Base-by-base conservation (phyloP, 2,113 vertebrate genomes). In the Notarius lentiginosus region DNA sequence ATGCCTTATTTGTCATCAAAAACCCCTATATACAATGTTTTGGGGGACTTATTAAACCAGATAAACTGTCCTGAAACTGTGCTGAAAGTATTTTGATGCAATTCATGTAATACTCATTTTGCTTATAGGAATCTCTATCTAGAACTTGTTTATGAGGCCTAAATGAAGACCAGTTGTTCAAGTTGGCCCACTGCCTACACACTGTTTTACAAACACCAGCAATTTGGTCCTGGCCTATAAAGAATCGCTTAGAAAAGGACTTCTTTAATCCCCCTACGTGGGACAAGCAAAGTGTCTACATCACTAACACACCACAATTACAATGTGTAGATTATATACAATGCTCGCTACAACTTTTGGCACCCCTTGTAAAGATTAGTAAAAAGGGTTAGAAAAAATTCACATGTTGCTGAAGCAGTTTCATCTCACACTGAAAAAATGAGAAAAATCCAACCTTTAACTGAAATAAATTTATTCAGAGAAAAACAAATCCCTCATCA, bases 291-390 rank as follows among this genome's bases (percentile, higher is more conserved):
- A 91, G 92, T 92, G 91, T 94, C 92, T 93, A 94, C 92, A 94
- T 94, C 92, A 93, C 94, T 94, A 94, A 92, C 83, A 90, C 88
- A 91, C 93, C 94, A 93, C 92, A 95, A 94, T 95, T 94, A 95
- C 34, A 73, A 22, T 5, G 91, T 93, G 83, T 89, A 86, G 94
- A 93, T 92, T 94, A 94, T 93, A 93, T 93, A 41, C 41, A 41
- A 41, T 41, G 41, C 41, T 41, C 2, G 4, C 41, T 3, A 41
- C 41, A 41, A 41, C 41, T 41, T 41, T 41, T 41, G 41, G 41
- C 41, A 41, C 41, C 41, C 41, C 41, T 41, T 41, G 34, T 41
- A 41, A 41, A 41, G 4, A 4, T 41, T 41, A 41, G 41, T 41
- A 41, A 41, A 41, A 41, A 4, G 41, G 41, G 41, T 41, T 41